Evolutionary conservation across 2,888 invertebrate species (phyloP), one percentile per base, ranked within the genome.

Genomic region (Yponomeuta malinellus): DNA sequence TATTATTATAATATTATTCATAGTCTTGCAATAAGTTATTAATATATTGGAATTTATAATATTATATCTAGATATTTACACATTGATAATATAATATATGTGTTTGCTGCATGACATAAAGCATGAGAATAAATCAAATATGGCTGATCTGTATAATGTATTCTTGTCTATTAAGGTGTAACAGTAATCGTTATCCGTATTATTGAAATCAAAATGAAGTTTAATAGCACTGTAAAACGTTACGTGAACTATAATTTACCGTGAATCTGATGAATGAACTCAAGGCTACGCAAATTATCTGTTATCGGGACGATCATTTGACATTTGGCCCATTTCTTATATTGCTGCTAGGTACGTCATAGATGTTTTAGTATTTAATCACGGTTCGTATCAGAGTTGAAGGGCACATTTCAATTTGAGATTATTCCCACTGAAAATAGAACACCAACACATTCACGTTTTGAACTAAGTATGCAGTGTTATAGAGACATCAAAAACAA

Each of bases 261-360:
- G n/a, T 67, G 43, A 68, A 48, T n/a, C 43, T 29, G 10, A 48
- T 68, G 68, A 68, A 68, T 68, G 68, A 10, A 68, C 43, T 68
- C 68, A 37, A 68, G 37, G 68, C 68, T 37, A 48, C 23, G 23
- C 68, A 48, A 23, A n/a, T 43, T 43, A 48, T 68, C 23, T 68
- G 52, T 31, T 31, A 67, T 52, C 52, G 52, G 4, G 68, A 52
- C 29, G 29, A 68, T 52, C 31, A 52, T n/a, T 68, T 68, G 68
- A 68, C 52, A 52, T 52, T 10, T 23, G 29, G 52, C 68, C 68
- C 31, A 68, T 68, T 68, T 37, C 10, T 33, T 31, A 29, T 10
- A 65, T 29, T 65, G 12, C 29, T 33, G 33, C 12, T 6, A 65
- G 33, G 4, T 29, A 10, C 12, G 65, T 31, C 10, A 65, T 33